A percentile compares a stretch with the other conserved stretches of the same genome.
Conservation (phyloP, 2,797 vertebrate species). For the Craterocephalus amniculus region DNA sequence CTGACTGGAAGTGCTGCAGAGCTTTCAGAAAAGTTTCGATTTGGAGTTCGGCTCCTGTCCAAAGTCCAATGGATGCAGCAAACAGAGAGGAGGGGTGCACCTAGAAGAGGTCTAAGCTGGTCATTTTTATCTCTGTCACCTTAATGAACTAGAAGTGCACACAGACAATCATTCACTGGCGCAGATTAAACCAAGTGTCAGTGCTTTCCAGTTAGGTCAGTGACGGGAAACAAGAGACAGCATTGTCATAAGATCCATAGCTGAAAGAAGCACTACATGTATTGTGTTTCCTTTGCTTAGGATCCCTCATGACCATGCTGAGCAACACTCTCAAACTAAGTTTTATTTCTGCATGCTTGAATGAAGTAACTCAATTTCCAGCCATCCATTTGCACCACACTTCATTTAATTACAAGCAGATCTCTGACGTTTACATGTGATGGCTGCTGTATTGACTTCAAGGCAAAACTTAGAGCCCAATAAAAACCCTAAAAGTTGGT, state of each 20-base stretch:
- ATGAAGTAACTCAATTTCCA: constrained; percentile 21
- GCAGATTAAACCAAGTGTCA: constrained; percentile 41
- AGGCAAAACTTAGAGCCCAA: no score
- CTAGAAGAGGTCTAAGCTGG: constrained; percentile 6
- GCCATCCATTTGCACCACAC: constrained; percentile 6
- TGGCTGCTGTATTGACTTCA: no score
- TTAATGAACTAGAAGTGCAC: constrained; percentile 59
- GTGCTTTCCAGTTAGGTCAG: constrained; percentile 49
- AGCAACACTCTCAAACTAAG: constrained; percentile 72
- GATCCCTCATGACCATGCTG: constrained; percentile 68
- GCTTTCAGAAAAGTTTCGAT: constrained; percentile 34
- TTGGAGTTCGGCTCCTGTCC: constrained; percentile 31
- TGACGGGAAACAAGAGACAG: constrained; percentile 63
- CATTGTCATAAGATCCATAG: constrained; percentile 62
- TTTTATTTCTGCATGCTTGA: constrained; percentile 49
- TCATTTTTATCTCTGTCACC: constrained; percentile 47
- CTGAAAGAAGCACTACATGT: constrained; percentile 58
- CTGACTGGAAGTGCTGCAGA: constrained; percentile 4
- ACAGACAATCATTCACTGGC: constrained; percentile 21
- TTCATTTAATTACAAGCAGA: constrained; percentile 15
- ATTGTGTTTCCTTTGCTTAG: constrained; percentile 67
- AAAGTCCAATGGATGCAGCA: constrained; percentile 44
- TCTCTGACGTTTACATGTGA: background rate
- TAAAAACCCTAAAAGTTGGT: background rate
- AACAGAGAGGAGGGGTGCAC: constrained; percentile 32